Conservation (phyloP, 1,140 invertebrate species). For the Diuraphis noxia region DNA sequence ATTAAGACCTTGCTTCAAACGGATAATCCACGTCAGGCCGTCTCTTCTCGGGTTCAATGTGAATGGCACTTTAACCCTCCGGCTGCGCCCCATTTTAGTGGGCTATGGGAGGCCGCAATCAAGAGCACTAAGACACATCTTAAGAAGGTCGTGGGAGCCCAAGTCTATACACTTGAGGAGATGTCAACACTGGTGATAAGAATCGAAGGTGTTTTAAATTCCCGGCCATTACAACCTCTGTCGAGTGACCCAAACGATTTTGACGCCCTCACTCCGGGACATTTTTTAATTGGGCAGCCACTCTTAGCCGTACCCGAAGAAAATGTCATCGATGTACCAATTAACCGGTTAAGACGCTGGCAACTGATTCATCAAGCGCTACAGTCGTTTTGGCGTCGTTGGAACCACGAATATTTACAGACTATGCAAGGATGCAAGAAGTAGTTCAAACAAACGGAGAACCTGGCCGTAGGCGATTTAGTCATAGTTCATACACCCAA, state of each 20-base stretch:
- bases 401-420: slow-evolving; percentile 59
- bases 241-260: slow-evolving; percentile 21
- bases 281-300: slow-evolving; percentile 56
- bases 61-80: slow-evolving; percentile 48
- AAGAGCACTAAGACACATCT: slow-evolving; percentile 47
- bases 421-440: slow-evolving; percentile 58
- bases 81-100: slow-evolving; percentile 46
- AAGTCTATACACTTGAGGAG: slow-evolving; percentile 57
- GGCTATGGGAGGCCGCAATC: slow-evolving; percentile 57
- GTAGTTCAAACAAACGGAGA: slow-evolving; percentile 55
- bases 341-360: slow-evolving; percentile 57
- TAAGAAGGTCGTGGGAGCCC: slow-evolving; percentile 57
- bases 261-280: slow-evolving; percentile 55
- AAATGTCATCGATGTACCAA: not conserved
- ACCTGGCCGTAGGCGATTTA: slow-evolving; percentile 54
- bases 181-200: slow-evolving; percentile 56
- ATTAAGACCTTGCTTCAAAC: not conserved
- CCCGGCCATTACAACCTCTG: slow-evolving; percentile 55
- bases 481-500: slow-evolving; percentile 56
- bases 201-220: slow-evolving; percentile 58
- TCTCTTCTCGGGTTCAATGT: not conserved
- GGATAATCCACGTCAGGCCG: not conserved
- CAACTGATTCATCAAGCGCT: slow-evolving; percentile 5
- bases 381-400: slow-evolving; percentile 54
- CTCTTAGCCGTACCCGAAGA: not conserved